phyloP scores from a whole-genome alignment of 2,113 vertebrate species.

The Sus scrofa region T2T-Sscrofa CM000820.6:113709501-113710000 shows the following conservation, averaged over 20 bases:
- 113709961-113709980: fast-evolving
- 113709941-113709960: not conserved
- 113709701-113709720: not conserved
- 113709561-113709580: not conserved
- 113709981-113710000: not conserved
- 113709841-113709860: not conserved
- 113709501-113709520: not conserved
- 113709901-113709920: not conserved
- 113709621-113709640: not conserved
- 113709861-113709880: not conserved
- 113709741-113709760: not conserved
- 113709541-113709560: not conserved
- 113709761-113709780: not conserved
- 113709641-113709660: not conserved
- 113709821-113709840: not conserved
- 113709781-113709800: not conserved
- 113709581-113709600: not conserved
- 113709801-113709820: not conserved
- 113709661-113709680: not conserved
- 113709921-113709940: not conserved
- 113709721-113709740: not conserved
- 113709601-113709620: not conserved
- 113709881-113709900: not conserved
- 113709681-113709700: not conserved
- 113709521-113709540: not conserved